Evolutionary conservation across 2,888 invertebrate genomes (phyloP), one percentile per base, ranked within the genome.

Genomic region (Ormyrus thymus): DNA sequence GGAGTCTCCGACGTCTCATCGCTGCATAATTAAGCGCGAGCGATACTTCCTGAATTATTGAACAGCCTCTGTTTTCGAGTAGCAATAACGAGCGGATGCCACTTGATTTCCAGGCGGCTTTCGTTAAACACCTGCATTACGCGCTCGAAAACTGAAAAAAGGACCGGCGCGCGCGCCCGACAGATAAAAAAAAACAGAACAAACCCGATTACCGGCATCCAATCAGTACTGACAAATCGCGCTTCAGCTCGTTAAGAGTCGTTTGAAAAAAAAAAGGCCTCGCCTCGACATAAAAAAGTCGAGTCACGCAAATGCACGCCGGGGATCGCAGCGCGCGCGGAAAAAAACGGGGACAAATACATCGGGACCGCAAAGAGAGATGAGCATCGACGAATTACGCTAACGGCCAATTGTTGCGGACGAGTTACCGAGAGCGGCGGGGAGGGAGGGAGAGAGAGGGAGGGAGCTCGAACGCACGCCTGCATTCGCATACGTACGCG

Each of bases 401-500:
- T 59, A 77, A 53, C 45, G 45, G 51, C 55, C 62, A 75, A 75
- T 75, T 61, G 53, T 66, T 55, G 64, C 58, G 71, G 8, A 5
- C 11, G 51, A 66, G 6, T 62, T 29, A 13, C 10, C 9, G 9
- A 70, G 9, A 46, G 29, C 3, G 29, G 3, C 0, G 29, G 3
- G 29, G 3, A 4, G 29, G 1, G 29, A 29, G 9, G 46, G n/a
- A n/a, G n/a, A n/a, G n/a, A n/a, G n/a, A n/a, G n/a, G n/a, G n/a
- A n/a, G n/a, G n/a, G n/a, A n/a, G n/a, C n/a, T n/a, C n/a, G n/a
- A n/a, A n/a, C n/a, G n/a, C n/a, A n/a, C 9, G 8, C 11, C 7
- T n/a, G 13, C 13, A 43, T 15, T 9, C 13, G 58, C 51, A 8
- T 9, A 13, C 9, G 11, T 58, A 43, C 45, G n/a, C 15, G 64